Conservation (phyloP, 2,888 invertebrate genomes). For the Drosophila sordidula region DNA sequence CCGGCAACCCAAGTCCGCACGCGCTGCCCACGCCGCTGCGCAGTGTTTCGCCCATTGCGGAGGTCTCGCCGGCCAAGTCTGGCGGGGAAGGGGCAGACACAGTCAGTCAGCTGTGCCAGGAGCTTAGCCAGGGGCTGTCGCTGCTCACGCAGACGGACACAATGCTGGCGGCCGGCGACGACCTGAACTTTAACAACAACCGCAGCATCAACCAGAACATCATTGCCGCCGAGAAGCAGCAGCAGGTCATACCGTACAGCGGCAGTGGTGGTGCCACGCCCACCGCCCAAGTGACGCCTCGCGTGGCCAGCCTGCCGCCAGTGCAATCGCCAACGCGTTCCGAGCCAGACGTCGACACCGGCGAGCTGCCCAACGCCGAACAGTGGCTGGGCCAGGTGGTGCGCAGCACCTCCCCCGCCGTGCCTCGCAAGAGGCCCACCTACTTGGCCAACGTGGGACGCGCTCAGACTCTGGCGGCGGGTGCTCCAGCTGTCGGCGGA, state of each 20-base stretch:
- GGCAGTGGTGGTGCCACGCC: slow-evolving; percentile 67
- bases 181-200: slow-evolving; percentile 87
- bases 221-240: slow-evolving; percentile 81
- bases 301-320: slow-evolving; percentile 86
- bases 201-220: slow-evolving; percentile 87
- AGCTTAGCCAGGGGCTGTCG: slow-evolving; percentile 89
- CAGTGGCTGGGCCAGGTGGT: slow-evolving; percentile 93
- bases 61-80: slow-evolving; percentile 88
- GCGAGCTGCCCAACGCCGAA: slow-evolving; percentile 91
- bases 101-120: slow-evolving; percentile 91
- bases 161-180: slow-evolving; percentile 82
- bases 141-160: slow-evolving; percentile 88
- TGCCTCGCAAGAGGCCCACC: slow-evolving; percentile 86
- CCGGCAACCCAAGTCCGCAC: slow-evolving; percentile 65
- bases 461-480: slow-evolving; percentile 87
- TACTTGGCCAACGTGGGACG: slow-evolving; percentile 86
- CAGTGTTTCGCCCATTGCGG: slow-evolving; percentile 91
- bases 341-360: slow-evolving; percentile 75
- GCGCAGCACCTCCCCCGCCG: slow-evolving; percentile 86
- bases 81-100: slow-evolving; percentile 85
- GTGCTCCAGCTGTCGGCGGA: slow-evolving; percentile 86
- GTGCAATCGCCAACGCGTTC: slow-evolving; percentile 70
- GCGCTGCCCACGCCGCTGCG: slow-evolving; percentile 81
- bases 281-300: slow-evolving; percentile 87
- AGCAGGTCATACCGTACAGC: slow-evolving; percentile 65